Conservation (phyloP, 2,113 vertebrate genomes). For the Promerops cafer region DNA sequence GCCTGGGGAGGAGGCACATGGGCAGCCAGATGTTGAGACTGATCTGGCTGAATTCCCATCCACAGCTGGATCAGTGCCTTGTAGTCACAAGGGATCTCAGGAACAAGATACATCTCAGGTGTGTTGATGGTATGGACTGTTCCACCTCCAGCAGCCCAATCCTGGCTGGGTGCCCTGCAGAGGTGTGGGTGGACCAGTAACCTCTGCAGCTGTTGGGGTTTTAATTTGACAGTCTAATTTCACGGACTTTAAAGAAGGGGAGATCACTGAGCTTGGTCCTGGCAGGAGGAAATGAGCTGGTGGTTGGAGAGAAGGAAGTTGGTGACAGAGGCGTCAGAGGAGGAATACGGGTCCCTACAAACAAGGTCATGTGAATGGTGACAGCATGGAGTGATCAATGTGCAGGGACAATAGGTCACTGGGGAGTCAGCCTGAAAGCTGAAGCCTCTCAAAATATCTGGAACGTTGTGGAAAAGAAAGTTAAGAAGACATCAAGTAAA, state of each 20-base stretch:
- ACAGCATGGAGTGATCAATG: neutral
- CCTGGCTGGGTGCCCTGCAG: neutral
- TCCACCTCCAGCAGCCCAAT: neutral
- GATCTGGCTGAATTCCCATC: neutral
- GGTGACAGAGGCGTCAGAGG: neutral
- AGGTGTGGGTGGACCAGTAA: neutral
- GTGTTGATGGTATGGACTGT: neutral
- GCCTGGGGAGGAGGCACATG: neutral
- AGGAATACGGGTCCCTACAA: neutral
- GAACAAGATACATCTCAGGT: neutral
- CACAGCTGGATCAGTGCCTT: neutral
- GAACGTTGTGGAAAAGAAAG: neutral
- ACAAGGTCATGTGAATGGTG: slow-evolving; percentile 8
- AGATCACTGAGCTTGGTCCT: neutral
- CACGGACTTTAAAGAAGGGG: neutral
- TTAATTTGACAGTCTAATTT: neutral
- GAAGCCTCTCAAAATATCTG: neutral
- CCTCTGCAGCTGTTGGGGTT: neutral
- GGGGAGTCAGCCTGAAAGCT: neutral
- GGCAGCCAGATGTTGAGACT: neutral
- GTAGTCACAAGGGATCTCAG: neutral
- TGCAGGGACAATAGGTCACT: neutral
- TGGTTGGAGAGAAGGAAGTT: neutral
- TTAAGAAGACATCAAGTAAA: neutral
- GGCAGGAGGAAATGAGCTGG: neutral